Evolutionary conservation across 2,113 vertebrate genomes (phyloP).

Genomic region (Grantiella picta): DNA sequence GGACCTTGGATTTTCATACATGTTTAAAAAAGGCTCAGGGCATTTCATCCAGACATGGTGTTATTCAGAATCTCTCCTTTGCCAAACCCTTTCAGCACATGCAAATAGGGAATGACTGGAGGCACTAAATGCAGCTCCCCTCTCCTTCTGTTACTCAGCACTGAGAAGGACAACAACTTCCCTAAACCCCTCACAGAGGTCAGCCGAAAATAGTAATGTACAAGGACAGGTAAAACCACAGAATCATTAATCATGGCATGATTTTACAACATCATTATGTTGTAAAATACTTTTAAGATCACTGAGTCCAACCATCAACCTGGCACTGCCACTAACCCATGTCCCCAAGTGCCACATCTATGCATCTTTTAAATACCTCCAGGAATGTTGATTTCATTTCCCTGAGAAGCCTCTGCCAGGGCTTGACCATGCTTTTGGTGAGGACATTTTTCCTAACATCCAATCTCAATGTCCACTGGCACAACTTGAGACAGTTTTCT

Average conservation of each 20-base stretch:
- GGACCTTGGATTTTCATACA: not conserved
- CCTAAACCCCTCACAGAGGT: not conserved
- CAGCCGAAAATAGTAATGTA: not conserved
- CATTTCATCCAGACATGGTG: not conserved
- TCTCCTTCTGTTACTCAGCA: not conserved
- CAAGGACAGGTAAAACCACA: not conserved
- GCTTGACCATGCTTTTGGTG: not conserved
- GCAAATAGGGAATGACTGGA: not conserved
- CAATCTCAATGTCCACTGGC: not conserved
- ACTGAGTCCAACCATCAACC: not conserved
- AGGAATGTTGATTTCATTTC: not conserved
- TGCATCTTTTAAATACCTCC: not conserved
- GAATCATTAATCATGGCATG: not conserved
- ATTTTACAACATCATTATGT: too few species aligned
- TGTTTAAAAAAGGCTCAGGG: fast-evolving
- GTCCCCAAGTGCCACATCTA: not conserved
- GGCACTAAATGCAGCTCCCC: not conserved
- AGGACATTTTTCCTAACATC: not conserved
- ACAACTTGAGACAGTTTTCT: not conserved
- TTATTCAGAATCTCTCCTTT: not conserved
- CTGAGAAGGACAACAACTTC: not conserved
- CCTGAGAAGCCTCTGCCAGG: not conserved
- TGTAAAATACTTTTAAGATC: not conserved
- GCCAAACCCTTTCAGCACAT: not conserved
- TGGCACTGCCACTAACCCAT: not conserved